Percentiles rank a stretch among this genome's conserved stretches.
Conservation (phyloP, 2,888 invertebrate species). For the Gisinianus flammeolus region DNA sequence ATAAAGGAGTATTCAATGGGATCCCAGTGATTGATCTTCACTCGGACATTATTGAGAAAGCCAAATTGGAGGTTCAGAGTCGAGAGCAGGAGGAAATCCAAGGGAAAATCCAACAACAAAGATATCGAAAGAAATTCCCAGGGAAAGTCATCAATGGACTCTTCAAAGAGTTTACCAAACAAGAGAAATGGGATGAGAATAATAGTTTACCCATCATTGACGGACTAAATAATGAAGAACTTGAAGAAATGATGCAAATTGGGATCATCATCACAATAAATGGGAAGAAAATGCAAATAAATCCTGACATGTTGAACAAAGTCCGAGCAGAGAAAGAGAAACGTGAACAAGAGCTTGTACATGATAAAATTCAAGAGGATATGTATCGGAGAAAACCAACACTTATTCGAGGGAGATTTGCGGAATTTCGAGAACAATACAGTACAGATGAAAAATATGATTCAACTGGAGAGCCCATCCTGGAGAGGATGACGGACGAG, state of each 20-base stretch:
- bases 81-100: not conserved
- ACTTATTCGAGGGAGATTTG: not conserved
- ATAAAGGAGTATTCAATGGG: not conserved
- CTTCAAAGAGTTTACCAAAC: constrained; percentile 10
- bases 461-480: constrained; percentile 6
- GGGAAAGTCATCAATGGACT: not conserved
- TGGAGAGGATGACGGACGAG: constrained; percentile 1
- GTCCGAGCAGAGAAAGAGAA: not conserved
- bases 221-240: not conserved
- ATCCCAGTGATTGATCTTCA: too few relatives aligned
- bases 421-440: not conserved
- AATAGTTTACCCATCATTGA: constrained; percentile 11
- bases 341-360: not conserved
- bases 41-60: not conserved
- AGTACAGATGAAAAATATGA: constrained; percentile 18
- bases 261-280: not conserved
- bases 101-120: not conserved
- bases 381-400: not conserved
- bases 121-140: not conserved
- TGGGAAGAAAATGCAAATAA: not conserved
- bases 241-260: not conserved
- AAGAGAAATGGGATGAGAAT: constrained; percentile 19
- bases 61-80: not conserved
- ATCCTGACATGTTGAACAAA: not conserved
- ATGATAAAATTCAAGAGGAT: not conserved